Evolutionary conservation across 2,113 vertebrate species (phyloP), one percentile per base, ranked within the genome.

Genomic region (Grammomys surdaster): DNA sequence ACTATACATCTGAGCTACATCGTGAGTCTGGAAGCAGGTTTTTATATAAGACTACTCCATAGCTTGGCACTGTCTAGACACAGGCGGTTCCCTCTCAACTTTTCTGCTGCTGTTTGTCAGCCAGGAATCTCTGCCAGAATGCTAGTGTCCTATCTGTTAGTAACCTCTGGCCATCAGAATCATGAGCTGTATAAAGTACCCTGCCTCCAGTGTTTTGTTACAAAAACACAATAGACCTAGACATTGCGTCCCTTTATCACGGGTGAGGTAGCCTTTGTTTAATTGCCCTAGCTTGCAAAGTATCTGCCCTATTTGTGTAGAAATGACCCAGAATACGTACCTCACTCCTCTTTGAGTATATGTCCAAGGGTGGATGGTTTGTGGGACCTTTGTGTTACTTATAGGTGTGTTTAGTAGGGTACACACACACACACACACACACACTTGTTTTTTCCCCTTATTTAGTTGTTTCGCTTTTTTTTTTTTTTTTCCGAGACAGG

Each of bases 221-320:
- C 8, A 90, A 20, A 13, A 77, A 67, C 31, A 48, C 48, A 48
- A 51, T 77, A 28, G 56, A 65, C 43, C 40, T 40, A 40, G 40
- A 40, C 40, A 48, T 40, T 48, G 10, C 40, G 20, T 43, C 26
- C 85, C 17, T 51, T 73, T 75, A 10, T 72, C 31, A 70, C 85
- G n/a, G n/a, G 28, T 65, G 69, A 22, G 24, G 58, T 76, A 24
- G 67, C 46, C 90, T 95, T 81, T 73, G 36, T 87, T 95, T 93
- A 60, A 86, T 56, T 94, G 65, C 72, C 65, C 40, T 31, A 56
- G 10, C 33, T 67, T 93, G 36, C 89, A 78, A 48, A n/a, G 7
- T 63, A 54, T n/a, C 56, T 56, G 58, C 33, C 33, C 87, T 40
- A 40, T 67, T 65, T 58, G 58, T 76, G 69, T 26, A 40, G 73